Base-by-base conservation (phyloP, 2,797 vertebrate species). In the Lycodopsis pacificus region DNA sequence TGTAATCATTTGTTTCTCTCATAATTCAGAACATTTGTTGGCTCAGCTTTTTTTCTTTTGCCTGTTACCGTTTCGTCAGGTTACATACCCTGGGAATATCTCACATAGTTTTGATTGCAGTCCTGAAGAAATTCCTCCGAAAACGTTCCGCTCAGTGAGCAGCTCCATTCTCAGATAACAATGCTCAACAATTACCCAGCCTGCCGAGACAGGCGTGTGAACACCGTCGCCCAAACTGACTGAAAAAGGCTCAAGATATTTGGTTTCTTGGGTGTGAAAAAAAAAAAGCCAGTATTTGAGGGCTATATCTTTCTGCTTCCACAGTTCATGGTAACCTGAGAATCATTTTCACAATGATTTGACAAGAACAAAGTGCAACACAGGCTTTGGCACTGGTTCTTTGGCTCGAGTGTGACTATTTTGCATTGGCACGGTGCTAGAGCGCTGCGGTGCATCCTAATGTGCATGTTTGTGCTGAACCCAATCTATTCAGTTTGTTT, bases 91-190 rank as follows among this genome's bases (percentile, higher is more conserved):
- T 59, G 75, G 79, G 78, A 82, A 79, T 81, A 86, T 90, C 71
- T 44, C 54, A 73, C 81, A 48, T 27, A 73, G 61, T 77, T 65
- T 20, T 73, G 77, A 84, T 77, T 80, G n/a, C 65, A 57, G n/a
- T 77, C 65, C 58, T 71, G 64, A 70, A 79, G 73, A 81, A 79
- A 68, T 51, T 62, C 70, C 68, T 78, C 38, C 34, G 71, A 7
- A n/a, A 77, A 72, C 40, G 71, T 86, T 87, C 73, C 17, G 13
- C 64, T 69, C 34, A 19, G 57, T 65, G 34, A 76, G 64, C 57
- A 49, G 75, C 87, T 82, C 64, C 7, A 10, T 67, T 90, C 62
- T 84, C 74, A 77, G 72, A 89, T 89, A 89, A 87, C 82, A 78
- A 75, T 65, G 40, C 71, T 79, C 46, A 73, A 75, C 79, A 81